Evolutionary conservation across 1,140 invertebrate species (phyloP).

Genomic region (Polyergus mexicanus): DNA sequence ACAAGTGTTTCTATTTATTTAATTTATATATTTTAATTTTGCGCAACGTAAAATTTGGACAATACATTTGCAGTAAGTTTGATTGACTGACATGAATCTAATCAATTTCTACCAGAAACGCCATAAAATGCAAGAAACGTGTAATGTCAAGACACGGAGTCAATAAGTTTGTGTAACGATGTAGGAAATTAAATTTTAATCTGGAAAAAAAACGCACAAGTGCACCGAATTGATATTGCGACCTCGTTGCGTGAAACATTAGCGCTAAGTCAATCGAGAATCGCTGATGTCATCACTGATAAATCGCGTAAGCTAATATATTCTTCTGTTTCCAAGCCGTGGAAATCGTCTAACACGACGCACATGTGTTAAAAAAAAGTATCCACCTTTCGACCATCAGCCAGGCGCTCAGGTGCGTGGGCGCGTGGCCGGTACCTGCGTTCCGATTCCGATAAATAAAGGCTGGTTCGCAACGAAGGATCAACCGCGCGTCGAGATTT

Average conservation of each 20-base stretch:
- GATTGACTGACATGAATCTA: background rate
- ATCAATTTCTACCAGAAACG: background rate
- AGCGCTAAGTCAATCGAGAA: background rate
- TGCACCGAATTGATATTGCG: background rate
- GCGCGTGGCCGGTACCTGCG: slow-evolving; percentile 21
- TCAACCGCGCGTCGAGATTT: slow-evolving; percentile 46
- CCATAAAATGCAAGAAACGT: background rate
- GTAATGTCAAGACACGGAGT: background rate
- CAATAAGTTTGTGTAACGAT: slow-evolving; percentile 14
- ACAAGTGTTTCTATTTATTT: background rate
- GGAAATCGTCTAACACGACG: slow-evolving; percentile 37
- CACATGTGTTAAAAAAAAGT: slow-evolving; percentile 6
- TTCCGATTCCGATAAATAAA: slow-evolving; percentile 1
- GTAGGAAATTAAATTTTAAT: slow-evolving; percentile 33
- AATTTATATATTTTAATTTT: background rate
- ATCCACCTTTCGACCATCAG: slow-evolving; percentile 30
- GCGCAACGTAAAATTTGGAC: background rate
- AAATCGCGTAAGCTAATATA: slow-evolving; percentile 1
- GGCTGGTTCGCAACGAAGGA: slow-evolving; percentile 1
- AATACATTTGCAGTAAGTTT: background rate
- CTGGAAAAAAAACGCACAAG: slow-evolving; percentile 26
- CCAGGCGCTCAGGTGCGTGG: background rate
- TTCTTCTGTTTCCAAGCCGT: background rate
- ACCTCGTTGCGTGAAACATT: background rate
- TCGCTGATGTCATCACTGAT: background rate